phyloP scores from a whole-genome alignment of 2,888 invertebrate species.

The Pollenia griseotomentosa region DNA sequence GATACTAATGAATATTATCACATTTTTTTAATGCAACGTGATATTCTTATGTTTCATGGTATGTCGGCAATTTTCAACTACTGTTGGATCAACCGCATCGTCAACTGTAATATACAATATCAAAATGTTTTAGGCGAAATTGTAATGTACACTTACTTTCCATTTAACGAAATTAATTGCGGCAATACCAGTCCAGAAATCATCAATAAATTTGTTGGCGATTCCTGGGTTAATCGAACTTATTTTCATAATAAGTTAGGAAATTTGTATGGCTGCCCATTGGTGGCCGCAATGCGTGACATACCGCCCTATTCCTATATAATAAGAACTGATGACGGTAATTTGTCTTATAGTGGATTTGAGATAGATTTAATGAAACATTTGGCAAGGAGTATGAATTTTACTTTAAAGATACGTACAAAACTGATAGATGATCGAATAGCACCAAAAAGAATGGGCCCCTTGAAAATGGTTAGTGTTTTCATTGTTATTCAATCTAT shows the following conservation, averaged over 20 bases:
- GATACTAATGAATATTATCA: conserved; percentile 79
- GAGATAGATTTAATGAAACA: conserved; percentile 76
- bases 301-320: conserved; percentile 74
- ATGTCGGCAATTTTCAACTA: conserved; percentile 65
- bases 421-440: conserved; percentile 28
- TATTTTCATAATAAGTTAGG: conserved; percentile 77
- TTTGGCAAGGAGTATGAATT: conserved; percentile 76
- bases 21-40: conserved; percentile 77
- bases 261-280: conserved; percentile 77
- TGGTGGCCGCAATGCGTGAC: conserved; percentile 74
- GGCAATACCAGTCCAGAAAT: conserved; percentile 11
- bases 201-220: conserved; percentile 38
- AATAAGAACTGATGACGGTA: conserved; percentile 34
- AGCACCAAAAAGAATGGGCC: conserved; percentile 9
- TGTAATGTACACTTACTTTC: conserved; percentile 70
- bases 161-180: conserved; percentile 42
- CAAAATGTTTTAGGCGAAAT: conserved; percentile 36
- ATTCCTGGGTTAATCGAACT: conserved; percentile 34
- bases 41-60: conserved; percentile 73
- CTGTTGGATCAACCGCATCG: conserved; percentile 69
- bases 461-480: conserved; percentile 76
- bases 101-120: conserved; percentile 67
- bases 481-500: not conserved
- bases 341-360: conserved; percentile 71
- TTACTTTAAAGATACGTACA: conserved; percentile 69